Conservation (phyloP, 2,888 invertebrate species). For the Argyra leucocephala region DNA sequence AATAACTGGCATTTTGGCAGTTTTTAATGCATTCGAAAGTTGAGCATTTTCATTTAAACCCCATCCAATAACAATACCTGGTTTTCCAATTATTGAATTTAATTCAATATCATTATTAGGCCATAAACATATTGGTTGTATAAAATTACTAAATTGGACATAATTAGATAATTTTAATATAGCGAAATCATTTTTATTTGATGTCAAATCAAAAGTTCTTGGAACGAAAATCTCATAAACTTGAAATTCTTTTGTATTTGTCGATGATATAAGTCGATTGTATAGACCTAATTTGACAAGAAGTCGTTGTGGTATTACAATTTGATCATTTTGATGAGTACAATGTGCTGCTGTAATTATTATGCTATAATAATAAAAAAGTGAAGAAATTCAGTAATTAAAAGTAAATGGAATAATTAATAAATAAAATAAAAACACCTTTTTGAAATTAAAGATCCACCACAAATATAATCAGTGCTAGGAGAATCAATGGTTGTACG, state of each 20-base stretch:
- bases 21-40: conserved; percentile 30
- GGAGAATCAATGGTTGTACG: conserved; percentile 1
- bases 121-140: conserved; percentile 43
- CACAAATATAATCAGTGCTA: conserved; percentile 31
- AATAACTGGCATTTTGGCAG: conserved; percentile 35
- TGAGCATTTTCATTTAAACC: conserved; percentile 35
- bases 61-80: conserved; percentile 38
- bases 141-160: conserved; percentile 33
- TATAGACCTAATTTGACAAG: conserved; percentile 39
- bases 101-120: conserved; percentile 22
- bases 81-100: conserved; percentile 18
- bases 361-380: no score
- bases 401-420: no score
- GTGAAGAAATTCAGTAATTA: no score
- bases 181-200: conserved; percentile 34
- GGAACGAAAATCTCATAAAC: conserved; percentile 17
- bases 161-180: conserved; percentile 36
- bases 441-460: conserved; percentile 40
- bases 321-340: conserved; percentile 29
- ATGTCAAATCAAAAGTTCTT: conserved; percentile 13
- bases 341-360: conserved; percentile 39
- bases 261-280: conserved; percentile 36
- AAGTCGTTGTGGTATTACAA: conserved; percentile 32
- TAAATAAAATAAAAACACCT: conserved; percentile 18
- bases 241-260: conserved; percentile 33